A percentile compares a stretch with the other conserved stretches of the same genome.
These are phyloP conservation scores for Rhynchophorus ferrugineus DNA, from an alignment of 1,140 invertebrate species.

Conservation along the genomic window DNA sequence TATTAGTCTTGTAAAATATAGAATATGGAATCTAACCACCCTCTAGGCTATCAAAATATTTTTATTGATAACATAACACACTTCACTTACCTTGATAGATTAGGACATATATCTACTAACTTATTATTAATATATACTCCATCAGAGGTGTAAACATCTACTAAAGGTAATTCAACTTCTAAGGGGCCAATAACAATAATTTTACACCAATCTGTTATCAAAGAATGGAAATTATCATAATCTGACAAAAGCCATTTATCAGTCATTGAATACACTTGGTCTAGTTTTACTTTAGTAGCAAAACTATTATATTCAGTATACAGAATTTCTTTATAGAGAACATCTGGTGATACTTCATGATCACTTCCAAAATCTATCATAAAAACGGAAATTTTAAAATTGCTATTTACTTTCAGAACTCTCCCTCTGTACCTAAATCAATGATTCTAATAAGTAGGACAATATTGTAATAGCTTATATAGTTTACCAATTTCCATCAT, in stretches of 20 bases:
- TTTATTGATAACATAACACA: not conserved
- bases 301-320: slow-evolving; percentile 17
- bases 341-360: slow-evolving; percentile 13
- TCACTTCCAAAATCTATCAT: slow-evolving; percentile 29
- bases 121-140: slow-evolving; percentile 17
- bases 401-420: slow-evolving; percentile 13
- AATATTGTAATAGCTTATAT: not conserved
- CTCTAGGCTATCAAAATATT: not conserved
- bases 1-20: too few species aligned
- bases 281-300: slow-evolving; percentile 23
- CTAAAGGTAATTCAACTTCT: slow-evolving; percentile 19
- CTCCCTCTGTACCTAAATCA: slow-evolving; percentile 22
- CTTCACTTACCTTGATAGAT: slow-evolving; percentile 14
- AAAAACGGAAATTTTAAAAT: slow-evolving; percentile 11
- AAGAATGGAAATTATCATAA: slow-evolving; percentile 16
- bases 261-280: slow-evolving; percentile 5
- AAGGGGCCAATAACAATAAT: slow-evolving; percentile 18
- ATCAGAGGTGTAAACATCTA: slow-evolving; percentile 17
- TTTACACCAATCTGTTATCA: slow-evolving; percentile 16
- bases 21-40: too few species aligned
- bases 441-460: not conserved
- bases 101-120: slow-evolving; percentile 19
- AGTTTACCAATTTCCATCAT: slow-evolving; percentile 20
- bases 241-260: slow-evolving; percentile 20
- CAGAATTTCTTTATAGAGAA: slow-evolving; percentile 19